Evolutionary conservation across 2,113 vertebrate species (phyloP).

Genomic region (Balaenoptera acutorostrata): DNA sequence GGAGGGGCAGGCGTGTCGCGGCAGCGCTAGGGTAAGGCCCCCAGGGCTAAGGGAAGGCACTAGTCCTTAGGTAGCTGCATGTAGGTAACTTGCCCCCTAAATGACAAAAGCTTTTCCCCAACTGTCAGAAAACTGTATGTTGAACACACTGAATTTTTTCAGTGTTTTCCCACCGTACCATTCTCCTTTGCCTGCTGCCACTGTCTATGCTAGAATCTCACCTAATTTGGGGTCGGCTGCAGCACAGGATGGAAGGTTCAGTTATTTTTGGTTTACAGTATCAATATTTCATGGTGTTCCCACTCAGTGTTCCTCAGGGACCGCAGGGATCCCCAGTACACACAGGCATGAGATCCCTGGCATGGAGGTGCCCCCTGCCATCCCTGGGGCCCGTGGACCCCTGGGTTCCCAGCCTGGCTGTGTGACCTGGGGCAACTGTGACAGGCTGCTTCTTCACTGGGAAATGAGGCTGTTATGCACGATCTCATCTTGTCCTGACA

Average conservation of each 20-base stretch:
- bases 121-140: background rate
- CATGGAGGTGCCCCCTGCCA: fast-evolving
- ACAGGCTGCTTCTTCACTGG: too few relatives aligned
- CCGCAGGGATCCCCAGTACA: background rate
- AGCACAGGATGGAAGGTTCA: background rate
- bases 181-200: background rate
- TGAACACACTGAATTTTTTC: background rate
- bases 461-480: background rate
- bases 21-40: background rate
- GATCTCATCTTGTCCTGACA: background rate
- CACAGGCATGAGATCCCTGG: background rate
- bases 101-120: background rate
- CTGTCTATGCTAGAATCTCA: background rate
- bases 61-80: background rate
- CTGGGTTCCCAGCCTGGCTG: background rate
- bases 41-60: background rate
- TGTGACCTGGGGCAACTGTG: background rate
- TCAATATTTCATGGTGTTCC: conserved; percentile 12
- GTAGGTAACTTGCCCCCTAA: background rate
- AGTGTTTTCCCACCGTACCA: background rate
- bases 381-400: background rate
- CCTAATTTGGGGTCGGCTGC: background rate
- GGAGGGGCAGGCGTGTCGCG: fast-evolving
- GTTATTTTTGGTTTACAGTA: background rate
- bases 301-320: background rate